phyloP scores from a whole-genome alignment of 2,797 vertebrate genomes.

The Gymnopithys bicolor region DNA sequence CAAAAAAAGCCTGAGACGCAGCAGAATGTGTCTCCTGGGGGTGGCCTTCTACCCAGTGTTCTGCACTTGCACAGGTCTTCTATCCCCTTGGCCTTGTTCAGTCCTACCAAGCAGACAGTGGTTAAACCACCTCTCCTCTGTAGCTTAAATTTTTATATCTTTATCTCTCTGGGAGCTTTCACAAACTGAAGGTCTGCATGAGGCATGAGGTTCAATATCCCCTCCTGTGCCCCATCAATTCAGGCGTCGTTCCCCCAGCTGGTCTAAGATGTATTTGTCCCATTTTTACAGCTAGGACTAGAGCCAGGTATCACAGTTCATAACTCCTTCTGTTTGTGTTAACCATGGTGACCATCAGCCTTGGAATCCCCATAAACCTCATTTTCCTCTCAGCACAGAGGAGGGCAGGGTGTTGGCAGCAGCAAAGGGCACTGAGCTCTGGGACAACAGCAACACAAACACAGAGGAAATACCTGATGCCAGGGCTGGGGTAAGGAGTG shows the following conservation, averaged over 20 bases:
- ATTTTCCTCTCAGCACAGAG: fast-evolving
- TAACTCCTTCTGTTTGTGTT: background rate
- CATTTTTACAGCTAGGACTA: background rate
- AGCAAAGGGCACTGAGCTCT: fast-evolving
- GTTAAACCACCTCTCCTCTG: background rate
- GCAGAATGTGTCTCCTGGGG: background rate
- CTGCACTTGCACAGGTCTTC: background rate
- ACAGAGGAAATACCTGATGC: background rate
- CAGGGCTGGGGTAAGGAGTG: background rate
- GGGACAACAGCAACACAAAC: background rate
- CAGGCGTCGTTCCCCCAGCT: fast-evolving
- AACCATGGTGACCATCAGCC: background rate
- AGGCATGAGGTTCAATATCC: background rate
- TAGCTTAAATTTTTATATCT: background rate
- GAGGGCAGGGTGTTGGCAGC: background rate
- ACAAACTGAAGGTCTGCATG: background rate
- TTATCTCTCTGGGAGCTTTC: background rate
- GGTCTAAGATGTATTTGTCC: background rate
- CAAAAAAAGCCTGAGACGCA: background rate
- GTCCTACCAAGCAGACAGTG: fast-evolving
- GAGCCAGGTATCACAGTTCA: background rate
- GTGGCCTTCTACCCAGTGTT: background rate
- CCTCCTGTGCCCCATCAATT: background rate
- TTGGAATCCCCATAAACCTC: background rate
- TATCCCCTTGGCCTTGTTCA: background rate